These are phyloP conservation scores for Rhinolophus sinicus DNA, from an alignment of 2,113 vertebrate species.

Conservation along the genomic window DNA sequence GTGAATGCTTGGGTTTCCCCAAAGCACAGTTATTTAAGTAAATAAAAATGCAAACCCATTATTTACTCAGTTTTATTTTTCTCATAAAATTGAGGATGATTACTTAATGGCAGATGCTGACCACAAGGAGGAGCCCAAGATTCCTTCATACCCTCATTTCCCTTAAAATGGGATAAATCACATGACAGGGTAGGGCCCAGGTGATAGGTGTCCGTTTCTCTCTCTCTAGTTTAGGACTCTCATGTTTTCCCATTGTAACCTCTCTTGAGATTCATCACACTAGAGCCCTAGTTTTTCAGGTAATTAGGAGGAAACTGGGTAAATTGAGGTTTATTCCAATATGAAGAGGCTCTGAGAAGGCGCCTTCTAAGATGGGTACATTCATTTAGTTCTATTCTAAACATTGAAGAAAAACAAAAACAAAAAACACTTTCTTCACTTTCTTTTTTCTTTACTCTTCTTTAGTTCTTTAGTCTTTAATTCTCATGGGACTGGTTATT, in stretches of 20 bases:
- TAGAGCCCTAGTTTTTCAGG: not conserved
- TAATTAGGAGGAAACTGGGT: not conserved
- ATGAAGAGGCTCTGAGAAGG: not conserved
- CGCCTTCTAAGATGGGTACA: no score
- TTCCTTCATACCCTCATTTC: not conserved
- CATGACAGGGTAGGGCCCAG: not conserved
- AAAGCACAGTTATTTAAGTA: not conserved
- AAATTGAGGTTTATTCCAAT: not conserved
- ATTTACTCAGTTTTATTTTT: not conserved
- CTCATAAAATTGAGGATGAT: not conserved
- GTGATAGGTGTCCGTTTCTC: not conserved
- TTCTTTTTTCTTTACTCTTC: not conserved
- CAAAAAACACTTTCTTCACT: no score
- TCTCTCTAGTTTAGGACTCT: not conserved
- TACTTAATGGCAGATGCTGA: not conserved
- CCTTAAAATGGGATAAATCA: no score
- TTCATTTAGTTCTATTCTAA: not conserved
- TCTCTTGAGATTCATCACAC: not conserved
- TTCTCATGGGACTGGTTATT: not conserved
- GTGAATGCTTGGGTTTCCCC: not conserved
- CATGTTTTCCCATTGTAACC: rapidly evolving
- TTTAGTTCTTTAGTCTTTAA: not conserved
- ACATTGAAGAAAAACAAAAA: rapidly evolving
- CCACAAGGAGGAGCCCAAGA: conserved; percentile 57
- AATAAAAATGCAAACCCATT: not conserved